These are phyloP conservation scores for Drosophila saltans DNA, from an alignment of 1,140 invertebrate genomes.

Conservation along the genomic window DNA sequence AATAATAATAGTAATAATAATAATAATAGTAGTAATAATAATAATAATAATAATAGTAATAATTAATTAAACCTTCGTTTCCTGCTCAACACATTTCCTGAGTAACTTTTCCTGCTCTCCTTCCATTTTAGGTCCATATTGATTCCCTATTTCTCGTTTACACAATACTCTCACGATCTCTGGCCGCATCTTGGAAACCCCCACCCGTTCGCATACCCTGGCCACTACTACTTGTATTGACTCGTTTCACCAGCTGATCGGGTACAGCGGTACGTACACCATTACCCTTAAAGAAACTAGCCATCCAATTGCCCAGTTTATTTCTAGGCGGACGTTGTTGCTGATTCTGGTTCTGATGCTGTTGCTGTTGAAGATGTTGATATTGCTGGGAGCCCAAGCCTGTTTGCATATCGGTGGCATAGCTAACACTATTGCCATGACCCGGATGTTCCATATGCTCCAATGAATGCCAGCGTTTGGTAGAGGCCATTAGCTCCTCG, in stretches of 20 bases:
- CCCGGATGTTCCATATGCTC: slow-evolving; percentile 86
- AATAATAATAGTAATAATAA: not conserved
- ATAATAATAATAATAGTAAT: slow-evolving; percentile 12
- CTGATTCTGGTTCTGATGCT: slow-evolving; percentile 20
- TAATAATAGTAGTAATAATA: slow-evolving; percentile 3
- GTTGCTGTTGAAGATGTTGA: slow-evolving; percentile 29
- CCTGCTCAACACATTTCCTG: slow-evolving; percentile 75
- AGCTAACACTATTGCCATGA: slow-evolving; percentile 79
- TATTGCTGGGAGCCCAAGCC: slow-evolving; percentile 10
- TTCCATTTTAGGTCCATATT: slow-evolving; percentile 21
- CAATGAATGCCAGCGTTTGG: slow-evolving; percentile 90
- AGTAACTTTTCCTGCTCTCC: slow-evolving; percentile 61
- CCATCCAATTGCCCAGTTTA: slow-evolving; percentile 64
- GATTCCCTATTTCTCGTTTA: slow-evolving; percentile 43
- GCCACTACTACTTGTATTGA: slow-evolving; percentile 59
- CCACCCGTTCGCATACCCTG: slow-evolving; percentile 50
- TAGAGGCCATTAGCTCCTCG: slow-evolving; percentile 83
- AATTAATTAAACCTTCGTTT: slow-evolving; percentile 56
- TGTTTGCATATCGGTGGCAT: slow-evolving; percentile 62
- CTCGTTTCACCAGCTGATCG: slow-evolving; percentile 54
- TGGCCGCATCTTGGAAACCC: slow-evolving; percentile 64
- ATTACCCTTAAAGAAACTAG: slow-evolving; percentile 59
- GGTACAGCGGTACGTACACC: slow-evolving; percentile 44
- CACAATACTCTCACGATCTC: slow-evolving; percentile 83
- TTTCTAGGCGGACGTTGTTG: slow-evolving; percentile 28